These are phyloP conservation scores for Spheniscus humboldti DNA, from an alignment of 2,797 vertebrate species.

Conservation along the genomic window DNA sequence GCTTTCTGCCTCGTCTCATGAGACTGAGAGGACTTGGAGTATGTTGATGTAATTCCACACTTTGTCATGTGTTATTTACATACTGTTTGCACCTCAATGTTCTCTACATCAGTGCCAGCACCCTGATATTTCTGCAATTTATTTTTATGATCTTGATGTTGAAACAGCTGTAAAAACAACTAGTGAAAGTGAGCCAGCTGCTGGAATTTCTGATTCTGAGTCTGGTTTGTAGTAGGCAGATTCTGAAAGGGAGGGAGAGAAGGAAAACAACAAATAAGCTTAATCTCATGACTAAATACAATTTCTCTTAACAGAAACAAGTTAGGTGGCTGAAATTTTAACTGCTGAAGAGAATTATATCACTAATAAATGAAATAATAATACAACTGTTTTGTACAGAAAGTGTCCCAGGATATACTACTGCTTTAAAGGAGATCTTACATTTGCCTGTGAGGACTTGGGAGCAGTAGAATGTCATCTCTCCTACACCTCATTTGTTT, in stretches of 20 bases:
- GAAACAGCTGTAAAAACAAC: constrained; percentile 60
- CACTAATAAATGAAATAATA: not conserved
- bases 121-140: constrained; percentile 53
- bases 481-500: not conserved
- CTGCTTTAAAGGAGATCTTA: not conserved
- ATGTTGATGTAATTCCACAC: constrained; percentile 31
- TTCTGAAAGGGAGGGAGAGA: not conserved
- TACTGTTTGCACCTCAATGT: constrained; percentile 38
- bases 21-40: not conserved
- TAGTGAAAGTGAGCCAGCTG: constrained; percentile 29
- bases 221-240: not conserved
- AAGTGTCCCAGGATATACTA: not conserved
- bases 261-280: not conserved
- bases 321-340: not conserved
- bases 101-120: constrained; percentile 26
- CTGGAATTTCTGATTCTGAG: constrained; percentile 30
- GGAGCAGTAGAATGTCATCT: not conserved
- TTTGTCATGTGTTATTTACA: constrained; percentile 41
- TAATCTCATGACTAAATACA: not conserved
- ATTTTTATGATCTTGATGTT: constrained; percentile 55
- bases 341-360: not conserved
- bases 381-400: not conserved
- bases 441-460: not conserved
- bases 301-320: not conserved
- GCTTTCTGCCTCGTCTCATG: not conserved